Conservation (phyloP, 2,113 vertebrate species). For the Plecotus auritus region DNA sequence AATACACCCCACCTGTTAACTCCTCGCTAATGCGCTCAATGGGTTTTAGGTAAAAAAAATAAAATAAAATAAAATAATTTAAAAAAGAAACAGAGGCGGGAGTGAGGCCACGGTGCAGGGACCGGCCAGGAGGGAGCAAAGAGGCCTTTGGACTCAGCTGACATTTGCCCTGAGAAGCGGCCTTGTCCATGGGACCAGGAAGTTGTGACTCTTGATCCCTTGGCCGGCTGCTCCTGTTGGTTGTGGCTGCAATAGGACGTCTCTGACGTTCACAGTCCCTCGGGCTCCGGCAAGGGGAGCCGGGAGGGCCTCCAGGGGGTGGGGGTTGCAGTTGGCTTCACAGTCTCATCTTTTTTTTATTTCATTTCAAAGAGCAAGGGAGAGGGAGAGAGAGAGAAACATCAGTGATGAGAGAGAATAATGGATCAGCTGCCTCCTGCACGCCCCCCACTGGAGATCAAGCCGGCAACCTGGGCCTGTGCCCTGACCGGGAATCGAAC, state of each 20-base stretch:
- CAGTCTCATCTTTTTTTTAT: too few relatives aligned
- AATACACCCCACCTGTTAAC: not conserved
- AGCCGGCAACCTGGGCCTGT: too few relatives aligned
- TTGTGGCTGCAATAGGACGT: fast-evolving
- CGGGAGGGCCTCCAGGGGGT: not conserved
- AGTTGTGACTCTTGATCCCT: not conserved
- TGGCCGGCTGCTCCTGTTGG: not conserved
- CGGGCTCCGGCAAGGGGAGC: not conserved
- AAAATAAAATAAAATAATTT: too few relatives aligned
- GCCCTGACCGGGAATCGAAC: too few relatives aligned
- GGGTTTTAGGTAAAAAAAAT: not conserved
- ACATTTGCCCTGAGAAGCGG: not conserved
- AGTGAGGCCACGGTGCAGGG: not conserved
- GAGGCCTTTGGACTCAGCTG: not conserved
- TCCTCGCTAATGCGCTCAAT: not conserved
- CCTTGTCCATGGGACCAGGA: not conserved
- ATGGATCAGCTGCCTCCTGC: too few relatives aligned
- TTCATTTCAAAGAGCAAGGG: too few relatives aligned
- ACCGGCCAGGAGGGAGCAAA: not conserved
- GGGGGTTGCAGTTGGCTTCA: not conserved
- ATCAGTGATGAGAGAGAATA: too few relatives aligned
- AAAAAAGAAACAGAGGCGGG: not conserved
- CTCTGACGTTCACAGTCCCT: too few relatives aligned
- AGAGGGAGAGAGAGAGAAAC: too few relatives aligned
- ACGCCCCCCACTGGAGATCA: too few relatives aligned